Conservation (phyloP, 2,888 invertebrate species). For the Agrenia bidenticulata region DNA sequence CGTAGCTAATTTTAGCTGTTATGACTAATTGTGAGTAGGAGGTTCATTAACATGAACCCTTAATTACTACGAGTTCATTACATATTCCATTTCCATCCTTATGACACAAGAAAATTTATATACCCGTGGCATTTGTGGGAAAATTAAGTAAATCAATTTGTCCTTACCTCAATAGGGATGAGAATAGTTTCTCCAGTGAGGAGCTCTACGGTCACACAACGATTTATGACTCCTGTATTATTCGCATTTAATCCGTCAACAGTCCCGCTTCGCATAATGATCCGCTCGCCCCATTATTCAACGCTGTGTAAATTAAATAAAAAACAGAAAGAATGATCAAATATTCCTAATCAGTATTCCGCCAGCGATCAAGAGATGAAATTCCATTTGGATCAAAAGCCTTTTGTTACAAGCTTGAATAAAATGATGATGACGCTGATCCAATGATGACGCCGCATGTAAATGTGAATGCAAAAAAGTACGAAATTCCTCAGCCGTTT, state of each 20-base stretch:
- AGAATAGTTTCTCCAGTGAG: constrained; percentile 52
- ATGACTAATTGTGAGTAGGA: too few species aligned
- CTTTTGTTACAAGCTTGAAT: not conserved
- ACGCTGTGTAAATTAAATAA: constrained; percentile 38
- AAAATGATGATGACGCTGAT: not conserved
- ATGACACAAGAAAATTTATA: too few species aligned
- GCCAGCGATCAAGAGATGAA: too few species aligned
- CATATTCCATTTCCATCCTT: too few species aligned
- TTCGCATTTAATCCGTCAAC: constrained; percentile 51
- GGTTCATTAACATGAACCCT: too few species aligned
- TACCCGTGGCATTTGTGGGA: too few species aligned
- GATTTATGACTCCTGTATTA: constrained; percentile 42
- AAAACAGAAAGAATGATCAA: constrained; percentile 3
- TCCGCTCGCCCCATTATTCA: constrained; percentile 52
- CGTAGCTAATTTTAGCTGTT: too few species aligned
- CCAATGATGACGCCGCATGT: constrained; percentile 1
- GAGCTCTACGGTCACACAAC: constrained; percentile 52
- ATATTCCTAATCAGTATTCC: not conserved
- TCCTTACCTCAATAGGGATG: constrained; percentile 49
- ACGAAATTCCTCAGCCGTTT: constrained; percentile 18
- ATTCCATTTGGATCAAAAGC: not conserved
- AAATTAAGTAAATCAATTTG: too few species aligned
- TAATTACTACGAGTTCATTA: too few species aligned
- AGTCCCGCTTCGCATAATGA: constrained; percentile 53
- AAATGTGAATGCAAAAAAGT: constrained; percentile 13